Evolutionary conservation across 2,888 invertebrate species (phyloP), one percentile per base, ranked within the genome.

Genomic region (Thalpophila matura): DNA sequence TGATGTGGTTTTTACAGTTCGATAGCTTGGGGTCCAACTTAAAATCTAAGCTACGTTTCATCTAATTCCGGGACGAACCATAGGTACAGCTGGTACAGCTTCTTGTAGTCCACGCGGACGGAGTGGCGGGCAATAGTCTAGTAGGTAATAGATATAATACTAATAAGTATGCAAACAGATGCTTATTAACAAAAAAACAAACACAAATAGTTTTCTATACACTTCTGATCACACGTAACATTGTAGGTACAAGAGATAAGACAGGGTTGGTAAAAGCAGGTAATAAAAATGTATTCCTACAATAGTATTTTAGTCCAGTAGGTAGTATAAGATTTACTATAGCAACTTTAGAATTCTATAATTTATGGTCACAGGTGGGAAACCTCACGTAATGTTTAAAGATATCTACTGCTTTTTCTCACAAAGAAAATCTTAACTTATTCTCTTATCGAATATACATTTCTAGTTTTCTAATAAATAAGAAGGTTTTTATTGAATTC

Each of bases 311-410:
- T 20, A 31, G 38, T 31, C 26, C 16, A 31, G 10, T 4, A 22
- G 6, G 10, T 4, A 22, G 6, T 57, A 33, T 29, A 45, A 37
- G 68, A 67, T 49, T 49, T 71, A 49, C n/a, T 24, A 16, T 20
- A 6, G 33, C 14, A n/a, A 20, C 29, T 38, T 45, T 35, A 72
- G 33, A 50, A 45, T 49, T 46, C 26, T 55, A 50, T 40, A 16
- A 67, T 40, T 64, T 54, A 72, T 72, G 16, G 3, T 20, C 35
- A 14, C 38, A 49, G 46, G 18, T 71, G 51, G 46, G 5, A 31
- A 62, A 42, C 27, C 35, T 71, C 40, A 43, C 10, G 35, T 37
- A 62, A 67, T 67, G 12, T 55, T 29, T 42, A 27, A 42, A 12
- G 42, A 43, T 18, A 59, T 3, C 16, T 4, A 16, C 45, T 29